Conservation (phyloP, 2,888 invertebrate genomes). For the Pyrrhosoma nymphula region DNA sequence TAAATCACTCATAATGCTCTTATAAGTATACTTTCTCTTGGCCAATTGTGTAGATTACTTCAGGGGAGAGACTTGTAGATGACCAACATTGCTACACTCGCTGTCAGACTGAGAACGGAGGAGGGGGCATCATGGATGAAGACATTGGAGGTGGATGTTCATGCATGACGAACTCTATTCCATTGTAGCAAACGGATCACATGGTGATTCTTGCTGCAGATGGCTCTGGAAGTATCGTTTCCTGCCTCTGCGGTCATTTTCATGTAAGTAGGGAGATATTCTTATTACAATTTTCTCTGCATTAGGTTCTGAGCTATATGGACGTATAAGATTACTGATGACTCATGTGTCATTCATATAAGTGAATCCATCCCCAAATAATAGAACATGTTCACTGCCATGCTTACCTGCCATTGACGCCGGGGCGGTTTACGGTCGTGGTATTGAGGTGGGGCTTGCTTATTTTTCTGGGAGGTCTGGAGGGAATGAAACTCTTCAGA, state of each 20-base stretch:
- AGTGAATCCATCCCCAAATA: too few relatives aligned
- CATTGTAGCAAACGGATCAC: slow-evolving; percentile 84
- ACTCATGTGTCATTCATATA: too few relatives aligned
- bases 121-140: slow-evolving; percentile 62
- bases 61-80: slow-evolving; percentile 79
- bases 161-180: slow-evolving; percentile 81
- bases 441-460: too few relatives aligned
- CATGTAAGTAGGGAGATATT: slow-evolving; percentile 78
- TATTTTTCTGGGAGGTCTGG: too few relatives aligned
- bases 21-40: too few relatives aligned
- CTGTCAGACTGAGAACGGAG: slow-evolving; percentile 58
- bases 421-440: too few relatives aligned
- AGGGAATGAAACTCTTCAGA: too few relatives aligned
- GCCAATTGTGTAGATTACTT: slow-evolving; percentile 69
- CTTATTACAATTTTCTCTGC: neutral
- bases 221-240: slow-evolving; percentile 82
- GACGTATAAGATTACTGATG: too few relatives aligned
- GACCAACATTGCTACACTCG: slow-evolving; percentile 78
- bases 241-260: slow-evolving; percentile 87
- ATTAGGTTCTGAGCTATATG: neutral
- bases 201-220: slow-evolving; percentile 83
- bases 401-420: too few relatives aligned
- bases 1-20: too few relatives aligned
- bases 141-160: slow-evolving; percentile 85
- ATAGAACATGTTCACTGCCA: too few relatives aligned